Evolutionary conservation across 1,140 invertebrate species (phyloP).

Genomic region (Drosophila setifemur): DNA sequence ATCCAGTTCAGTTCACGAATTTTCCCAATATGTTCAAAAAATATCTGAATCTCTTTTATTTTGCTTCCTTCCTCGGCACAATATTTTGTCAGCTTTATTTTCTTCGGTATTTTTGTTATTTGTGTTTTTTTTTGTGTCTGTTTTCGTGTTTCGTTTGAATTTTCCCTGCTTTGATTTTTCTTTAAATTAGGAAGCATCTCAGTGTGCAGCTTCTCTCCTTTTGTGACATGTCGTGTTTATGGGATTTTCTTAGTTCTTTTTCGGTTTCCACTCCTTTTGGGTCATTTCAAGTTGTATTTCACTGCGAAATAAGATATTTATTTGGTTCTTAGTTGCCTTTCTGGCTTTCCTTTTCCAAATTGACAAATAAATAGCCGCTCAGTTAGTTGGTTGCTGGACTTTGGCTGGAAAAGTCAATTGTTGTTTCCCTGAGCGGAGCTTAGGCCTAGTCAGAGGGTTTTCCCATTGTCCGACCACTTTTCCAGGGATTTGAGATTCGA

Average conservation of each 20-base stretch:
- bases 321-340: constrained; percentile 61
- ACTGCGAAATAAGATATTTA: constrained; percentile 72
- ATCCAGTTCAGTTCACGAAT: constrained; percentile 50
- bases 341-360: constrained; percentile 59
- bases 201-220: neutral
- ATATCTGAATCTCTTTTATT: constrained; percentile 2
- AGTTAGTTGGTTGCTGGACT: constrained; percentile 15
- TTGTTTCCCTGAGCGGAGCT: constrained; percentile 32
- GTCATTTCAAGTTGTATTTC: constrained; percentile 50
- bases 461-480: constrained; percentile 37
- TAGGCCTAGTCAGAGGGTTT: constrained; percentile 45
- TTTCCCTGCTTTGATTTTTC: constrained; percentile 26
- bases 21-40: constrained; percentile 49
- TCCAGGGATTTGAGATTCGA: constrained; percentile 25
- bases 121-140: constrained; percentile 14
- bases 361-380: constrained; percentile 69
- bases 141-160: too few species aligned
- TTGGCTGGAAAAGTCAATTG: constrained; percentile 48
- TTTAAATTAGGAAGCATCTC: constrained; percentile 45
- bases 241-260: constrained; percentile 65
- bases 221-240: constrained; percentile 77
- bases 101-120: neutral
- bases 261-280: constrained; percentile 16
- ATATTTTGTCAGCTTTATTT: constrained; percentile 32
- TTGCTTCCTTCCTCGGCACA: neutral